A percentile compares a stretch with the other conserved stretches of the same genome.
phyloP scores from a whole-genome alignment of 1,140 invertebrate species.

The Neotoxoptera formosana region DNA sequence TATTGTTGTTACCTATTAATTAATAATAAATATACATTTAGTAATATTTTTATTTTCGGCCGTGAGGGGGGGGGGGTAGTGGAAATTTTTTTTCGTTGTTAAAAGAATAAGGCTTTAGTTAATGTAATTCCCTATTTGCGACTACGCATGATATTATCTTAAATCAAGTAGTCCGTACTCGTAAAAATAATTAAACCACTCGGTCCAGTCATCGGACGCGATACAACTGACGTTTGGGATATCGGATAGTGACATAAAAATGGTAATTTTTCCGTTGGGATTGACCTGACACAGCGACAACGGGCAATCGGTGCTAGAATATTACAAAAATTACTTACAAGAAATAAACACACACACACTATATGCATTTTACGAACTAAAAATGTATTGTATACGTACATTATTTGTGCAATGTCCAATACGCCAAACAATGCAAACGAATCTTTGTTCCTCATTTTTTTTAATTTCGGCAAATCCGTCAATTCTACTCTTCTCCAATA shows the following conservation, averaged over 20 bases:
- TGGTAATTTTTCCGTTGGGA: background rate
- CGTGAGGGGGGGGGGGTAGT: no score
- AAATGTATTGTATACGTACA: background rate
- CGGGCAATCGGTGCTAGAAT: background rate
- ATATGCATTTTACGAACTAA: no score
- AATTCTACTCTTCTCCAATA: slow-evolving; percentile 18
- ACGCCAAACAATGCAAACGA: background rate
- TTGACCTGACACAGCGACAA: background rate
- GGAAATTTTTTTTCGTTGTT: no score
- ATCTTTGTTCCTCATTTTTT: background rate
- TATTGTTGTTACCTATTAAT: no score
- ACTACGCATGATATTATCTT: background rate
- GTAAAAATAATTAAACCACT: slow-evolving; percentile 29
- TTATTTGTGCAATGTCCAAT: background rate
- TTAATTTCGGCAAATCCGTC: slow-evolving; percentile 8
- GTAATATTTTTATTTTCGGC: no score
- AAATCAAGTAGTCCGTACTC: background rate
- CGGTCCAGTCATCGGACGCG: background rate
- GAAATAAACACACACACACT: background rate
- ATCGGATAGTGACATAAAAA: slow-evolving; percentile 11
- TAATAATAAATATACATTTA: no score
- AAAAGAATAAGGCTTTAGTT: no score
- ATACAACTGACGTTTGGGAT: background rate
- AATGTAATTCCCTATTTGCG: no score
- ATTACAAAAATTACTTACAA: background rate